Evolutionary conservation across 1,140 invertebrate genomes (phyloP), one percentile per base, ranked within the genome.

Genomic region (Hylaeus anthracinus): DNA sequence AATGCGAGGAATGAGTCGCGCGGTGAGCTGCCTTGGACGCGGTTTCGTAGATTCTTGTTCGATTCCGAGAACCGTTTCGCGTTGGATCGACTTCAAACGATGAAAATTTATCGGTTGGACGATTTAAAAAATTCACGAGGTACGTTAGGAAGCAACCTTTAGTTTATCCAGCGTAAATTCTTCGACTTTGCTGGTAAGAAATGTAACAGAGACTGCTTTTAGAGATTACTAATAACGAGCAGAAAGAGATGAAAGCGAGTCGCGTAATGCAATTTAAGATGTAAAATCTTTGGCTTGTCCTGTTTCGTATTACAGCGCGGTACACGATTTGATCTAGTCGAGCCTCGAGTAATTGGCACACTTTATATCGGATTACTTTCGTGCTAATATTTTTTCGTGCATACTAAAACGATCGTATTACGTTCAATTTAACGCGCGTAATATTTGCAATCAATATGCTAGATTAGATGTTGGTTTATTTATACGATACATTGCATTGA

Each of bases 311-410:
- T 79, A 79, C 72, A 79, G 73, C 61, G 12, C 58, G 58, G 70
- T 55, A 65, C 14, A 70, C 48, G 77, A 79, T 73, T 65, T 61
- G 77, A 79, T 73, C 77, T 37, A 79, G 71, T 55, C 39, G 67
- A 10, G 63, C 48, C 56, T 78, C 45, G 58, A n/a, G 58, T 79
- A 79, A 79, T 79, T 79, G 70, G 77, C 70, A 79, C 71, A 79
- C 70, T 79, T 79, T 79, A 53, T 73, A 73, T 79, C 77, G 26
- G 14, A 60, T 78, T 78, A 79, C 77, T 48, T 45, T 5, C 51
- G n/a, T 43, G 41, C 77, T 73, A 65, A 65, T 65, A 65, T 10
- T 39, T 10, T 48, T 43, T 26, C 70, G 14, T 41, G 53, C 41
- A 41, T 58, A n/a, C 60, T 73, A 79, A 66, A 48, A 73, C 51